These are phyloP conservation scores for Gila robusta DNA, from an alignment of 2,797 vertebrate genomes.

Conservation along the genomic window DNA sequence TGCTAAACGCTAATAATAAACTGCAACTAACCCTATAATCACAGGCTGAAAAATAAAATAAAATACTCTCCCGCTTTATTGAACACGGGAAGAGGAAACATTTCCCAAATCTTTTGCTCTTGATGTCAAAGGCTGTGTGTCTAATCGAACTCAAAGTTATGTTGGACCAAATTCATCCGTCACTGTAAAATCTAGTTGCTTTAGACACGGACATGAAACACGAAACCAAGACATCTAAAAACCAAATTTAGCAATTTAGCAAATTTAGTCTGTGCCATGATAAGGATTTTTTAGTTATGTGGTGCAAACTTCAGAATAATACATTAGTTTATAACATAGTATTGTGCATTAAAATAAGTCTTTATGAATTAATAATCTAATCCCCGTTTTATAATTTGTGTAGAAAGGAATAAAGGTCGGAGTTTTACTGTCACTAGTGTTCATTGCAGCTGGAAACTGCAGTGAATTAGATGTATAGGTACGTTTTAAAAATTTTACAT, in stretches of 20 bases:
- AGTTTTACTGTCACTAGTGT: no score
- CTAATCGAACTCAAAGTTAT: not conserved
- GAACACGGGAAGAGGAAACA: not conserved
- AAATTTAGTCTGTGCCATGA: not conserved
- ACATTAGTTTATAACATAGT: no score
- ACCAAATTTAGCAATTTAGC: not conserved
- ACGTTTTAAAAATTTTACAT: not conserved
- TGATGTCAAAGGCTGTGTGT: not conserved
- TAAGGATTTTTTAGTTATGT: not conserved
- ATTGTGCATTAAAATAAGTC: no score
- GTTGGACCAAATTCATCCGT: no score
- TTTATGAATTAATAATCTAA: not conserved
- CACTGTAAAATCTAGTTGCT: not conserved
- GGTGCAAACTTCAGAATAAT: no score
- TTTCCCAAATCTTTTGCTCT: not conserved
- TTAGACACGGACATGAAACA: not conserved
- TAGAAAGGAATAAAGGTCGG: no score
- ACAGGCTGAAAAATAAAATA: no score
- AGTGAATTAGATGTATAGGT: not conserved
- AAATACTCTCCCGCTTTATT: not conserved
- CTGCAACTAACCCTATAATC: constrained; percentile 8
- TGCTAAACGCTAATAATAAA: not conserved
- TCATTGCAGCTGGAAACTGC: not conserved
- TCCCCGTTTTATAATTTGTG: not conserved
- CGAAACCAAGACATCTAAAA: not conserved